A percentile compares a stretch with the other conserved stretches of the same genome.
phyloP scores from a whole-genome alignment of 1,140 invertebrate genomes.

The Limonius californicus region DNA sequence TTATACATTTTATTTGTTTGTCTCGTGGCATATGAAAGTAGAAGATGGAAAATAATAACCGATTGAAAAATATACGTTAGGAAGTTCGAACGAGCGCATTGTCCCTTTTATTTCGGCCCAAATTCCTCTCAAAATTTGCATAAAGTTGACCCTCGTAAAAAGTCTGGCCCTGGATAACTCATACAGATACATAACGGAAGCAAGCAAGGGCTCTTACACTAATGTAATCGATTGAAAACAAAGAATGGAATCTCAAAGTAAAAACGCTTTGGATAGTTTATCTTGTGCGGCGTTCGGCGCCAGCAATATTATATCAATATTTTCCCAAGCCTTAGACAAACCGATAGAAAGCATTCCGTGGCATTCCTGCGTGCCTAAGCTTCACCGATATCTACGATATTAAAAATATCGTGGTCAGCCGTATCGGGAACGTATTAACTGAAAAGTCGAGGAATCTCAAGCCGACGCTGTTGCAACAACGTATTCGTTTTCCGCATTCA shows the following conservation, averaged over 20 bases:
- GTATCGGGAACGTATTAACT: background rate
- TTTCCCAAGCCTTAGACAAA: conserved; percentile 13
- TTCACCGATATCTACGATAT: background rate
- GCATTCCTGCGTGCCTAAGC: background rate
- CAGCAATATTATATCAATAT: conserved; percentile 25
- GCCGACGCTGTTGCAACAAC: no score
- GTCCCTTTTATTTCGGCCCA: no score
- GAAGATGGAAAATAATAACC: no score
- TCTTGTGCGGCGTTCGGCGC: conserved; percentile 18
- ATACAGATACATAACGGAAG: background rate
- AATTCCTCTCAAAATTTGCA: no score
- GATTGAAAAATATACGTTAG: no score
- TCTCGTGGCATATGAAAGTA: no score
- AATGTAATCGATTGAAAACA: conserved; percentile 14
- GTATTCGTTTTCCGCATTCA: no score
- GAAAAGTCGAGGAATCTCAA: no score
- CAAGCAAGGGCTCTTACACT: background rate
- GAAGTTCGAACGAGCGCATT: no score
- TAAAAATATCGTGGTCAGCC: background rate
- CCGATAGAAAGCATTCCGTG: background rate
- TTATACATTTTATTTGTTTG: no score
- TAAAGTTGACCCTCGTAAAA: no score
- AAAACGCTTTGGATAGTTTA: conserved; percentile 8
- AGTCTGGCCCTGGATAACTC: no score
- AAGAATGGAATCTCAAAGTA: conserved; percentile 3